A percentile compares a stretch with the other conserved stretches of the same genome.
phyloP scores from a whole-genome alignment of 2,888 invertebrate genomes.

The Drosophila demipolita region DNA sequence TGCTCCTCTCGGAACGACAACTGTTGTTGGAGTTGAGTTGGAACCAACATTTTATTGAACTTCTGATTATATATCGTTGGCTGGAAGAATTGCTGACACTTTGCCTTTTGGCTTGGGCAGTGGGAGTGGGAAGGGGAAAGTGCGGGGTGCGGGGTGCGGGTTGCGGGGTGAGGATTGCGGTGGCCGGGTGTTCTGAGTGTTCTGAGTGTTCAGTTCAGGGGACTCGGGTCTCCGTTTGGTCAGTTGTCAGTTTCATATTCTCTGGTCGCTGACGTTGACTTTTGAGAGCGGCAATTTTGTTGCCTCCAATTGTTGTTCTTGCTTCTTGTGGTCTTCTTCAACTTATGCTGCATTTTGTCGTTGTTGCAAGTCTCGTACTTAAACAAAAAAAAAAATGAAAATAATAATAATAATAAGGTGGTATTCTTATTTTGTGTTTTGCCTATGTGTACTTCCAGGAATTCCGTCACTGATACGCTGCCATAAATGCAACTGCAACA shows the following conservation, averaged over 20 bases:
- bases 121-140: neutral
- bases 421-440: conserved; percentile 33
- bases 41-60: conserved; percentile 22
- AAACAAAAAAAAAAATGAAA: neutral
- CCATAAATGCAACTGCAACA: conserved; percentile 33
- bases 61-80: conserved; percentile 30
- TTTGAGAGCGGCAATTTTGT: conserved; percentile 48
- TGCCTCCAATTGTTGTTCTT: conserved; percentile 8
- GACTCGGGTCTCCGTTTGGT: conserved; percentile 23
- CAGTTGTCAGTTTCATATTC: conserved; percentile 63
- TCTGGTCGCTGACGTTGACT: conserved; percentile 59
- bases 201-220: neutral
- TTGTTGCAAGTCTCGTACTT: conserved; percentile 37
- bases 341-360: conserved; percentile 16
- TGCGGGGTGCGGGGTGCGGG: neutral
- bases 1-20: neutral
- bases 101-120: conserved; percentile 11
- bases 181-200: neutral
- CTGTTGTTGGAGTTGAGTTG: conserved; percentile 2
- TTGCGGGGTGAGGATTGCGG: too few relatives aligned
- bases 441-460: conserved; percentile 82
- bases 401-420: neutral
- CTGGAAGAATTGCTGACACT: conserved; percentile 48
- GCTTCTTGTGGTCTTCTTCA: conserved; percentile 17
- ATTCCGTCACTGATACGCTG: conserved; percentile 78